Base-by-base conservation (phyloP, 2,888 invertebrate genomes). In the Macaria liturata region DNA sequence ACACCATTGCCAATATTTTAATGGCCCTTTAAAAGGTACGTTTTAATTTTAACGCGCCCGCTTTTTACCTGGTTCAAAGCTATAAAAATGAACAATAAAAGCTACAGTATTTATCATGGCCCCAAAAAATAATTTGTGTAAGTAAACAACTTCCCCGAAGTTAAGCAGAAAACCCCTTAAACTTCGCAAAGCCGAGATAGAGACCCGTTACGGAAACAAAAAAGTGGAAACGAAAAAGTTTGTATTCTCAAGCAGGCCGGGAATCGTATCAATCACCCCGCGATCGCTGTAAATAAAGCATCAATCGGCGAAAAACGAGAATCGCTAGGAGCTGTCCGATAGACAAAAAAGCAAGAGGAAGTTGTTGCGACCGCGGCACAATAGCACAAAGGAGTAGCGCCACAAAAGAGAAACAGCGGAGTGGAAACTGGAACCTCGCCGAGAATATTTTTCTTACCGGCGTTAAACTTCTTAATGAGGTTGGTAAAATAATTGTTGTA, bases 401-500 rank as follows among this genome's bases (percentile, higher is more conserved):
- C 69, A 75, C 72, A 72, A 75, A 74, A 72, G 63, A 65, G 66
- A 67, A 67, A 74, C 74, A 68, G 71, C 69, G 69, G 68, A 76
- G 69, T 73, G 71, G 74, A 75, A 81, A 78, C 74, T 74, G 72
- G 74, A 75, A 77, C 74, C 79, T 78, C 76, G 68, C 76, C 71
- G 68, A 72, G 76, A 80, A 83, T 84, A 84, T 84, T 86, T 84
- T 86, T 84, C 84, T 83, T 82, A 71, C 72, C 75, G 68, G 71
- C 79, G 82, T 80, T 79, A 83, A 88, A 86, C 84, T 86, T 84
- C 84, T 81, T 89, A 89, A 90, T 86, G 88, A 88, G 86, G 83
- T 82, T 78, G 79, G 82, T 75, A 82, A 84, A 87, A 88, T 90
- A 88, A 89, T 88, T 88, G 85, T 83, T 86, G 88, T 84, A 88